Base-by-base conservation (phyloP, 2,888 invertebrate genomes). In the Pegoplata infirma region DNA sequence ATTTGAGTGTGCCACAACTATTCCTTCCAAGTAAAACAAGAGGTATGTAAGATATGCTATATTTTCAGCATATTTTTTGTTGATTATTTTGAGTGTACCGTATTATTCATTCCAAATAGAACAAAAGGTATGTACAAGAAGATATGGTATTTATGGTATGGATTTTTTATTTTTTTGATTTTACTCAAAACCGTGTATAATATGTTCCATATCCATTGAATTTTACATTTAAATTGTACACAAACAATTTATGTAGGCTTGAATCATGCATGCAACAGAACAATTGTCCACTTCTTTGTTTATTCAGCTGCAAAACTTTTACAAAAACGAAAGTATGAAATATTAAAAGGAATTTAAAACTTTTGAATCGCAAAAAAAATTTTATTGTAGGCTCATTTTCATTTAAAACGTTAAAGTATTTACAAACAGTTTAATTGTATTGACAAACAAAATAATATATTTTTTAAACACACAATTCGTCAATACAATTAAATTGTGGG, bases 251-350 rank as follows among this genome's bases (percentile, higher is more conserved):
- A 10, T 66, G 19, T 44, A 55, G 5, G 16, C 17, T 10, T 17
- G 47, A 47, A 51, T n/a, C 36, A 40, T 5, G 12, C n/a, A n/a
- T n/a, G 36, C 36, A 40, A n/a, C 36, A n/a, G n/a, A n/a, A 55
- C 58, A 67, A 46, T 23, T 51, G 53, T 67, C 66, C 67, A 67
- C 59, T 74, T 67, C 44, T 44, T 12, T 17, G 32, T 53, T 51
- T 67, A 46, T 59, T 74, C 59, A 74, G 19, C 53, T 66, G 66
- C 16, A 46, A 66, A 44, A 74, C 53, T 67, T 66, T n/a, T 66
- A 66, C 36, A 58, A 53, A 71, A 76, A 53, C 51, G 28, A 69
- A 71, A 68, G 68, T 63, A 59, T 40, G 10, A 47, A 71, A 59
- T 59, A 59, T 28, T 4, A n/a, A n/a, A n/a, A n/a, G n/a, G n/a